Percentiles rank a stretch among this genome's conserved stretches.
These are phyloP conservation scores for Hydriomena furcata DNA, from an alignment of 2,888 invertebrate species.

Conservation along the genomic window DNA sequence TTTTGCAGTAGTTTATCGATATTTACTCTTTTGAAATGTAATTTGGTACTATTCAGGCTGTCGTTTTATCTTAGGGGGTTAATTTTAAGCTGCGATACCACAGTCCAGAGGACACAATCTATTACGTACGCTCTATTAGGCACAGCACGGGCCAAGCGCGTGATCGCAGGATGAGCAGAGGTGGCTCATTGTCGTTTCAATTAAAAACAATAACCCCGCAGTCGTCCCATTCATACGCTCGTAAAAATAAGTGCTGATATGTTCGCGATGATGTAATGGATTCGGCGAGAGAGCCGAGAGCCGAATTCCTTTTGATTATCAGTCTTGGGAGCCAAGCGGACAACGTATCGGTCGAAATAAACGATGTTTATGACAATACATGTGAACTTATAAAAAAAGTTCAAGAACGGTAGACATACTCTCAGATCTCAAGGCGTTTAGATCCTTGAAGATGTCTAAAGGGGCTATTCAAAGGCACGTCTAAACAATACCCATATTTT, in stretches of 20 bases:
- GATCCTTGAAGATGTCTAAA: too few species aligned
- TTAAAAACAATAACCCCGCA: constrained; percentile 50
- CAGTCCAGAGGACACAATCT: constrained; percentile 6
- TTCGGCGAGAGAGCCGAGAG: neutral
- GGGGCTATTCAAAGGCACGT: too few species aligned
- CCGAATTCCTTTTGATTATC: neutral
- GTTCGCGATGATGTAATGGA: constrained; percentile 12
- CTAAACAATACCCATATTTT: too few species aligned
- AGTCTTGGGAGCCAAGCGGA: too few species aligned
- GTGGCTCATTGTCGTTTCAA: constrained; percentile 53
- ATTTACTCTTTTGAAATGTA: too few species aligned
- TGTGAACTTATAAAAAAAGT: too few species aligned
- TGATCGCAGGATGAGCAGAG: constrained; percentile 32
- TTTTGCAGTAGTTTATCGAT: too few species aligned
- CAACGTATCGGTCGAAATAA: too few species aligned
- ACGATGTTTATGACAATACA: too few species aligned
- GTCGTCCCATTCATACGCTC: constrained; percentile 29
- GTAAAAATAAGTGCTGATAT: constrained; percentile 15
- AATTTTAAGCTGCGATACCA: constrained; percentile 2
- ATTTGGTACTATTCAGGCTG: too few species aligned
- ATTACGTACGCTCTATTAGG: constrained; percentile 16
- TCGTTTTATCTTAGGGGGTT: neutral
- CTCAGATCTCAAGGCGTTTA: too few species aligned
- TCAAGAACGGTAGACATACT: too few species aligned
- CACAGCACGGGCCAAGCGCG: constrained; percentile 23